Base-by-base conservation (phyloP, 2,113 vertebrate genomes). In the Amphiprion ocellaris region DNA sequence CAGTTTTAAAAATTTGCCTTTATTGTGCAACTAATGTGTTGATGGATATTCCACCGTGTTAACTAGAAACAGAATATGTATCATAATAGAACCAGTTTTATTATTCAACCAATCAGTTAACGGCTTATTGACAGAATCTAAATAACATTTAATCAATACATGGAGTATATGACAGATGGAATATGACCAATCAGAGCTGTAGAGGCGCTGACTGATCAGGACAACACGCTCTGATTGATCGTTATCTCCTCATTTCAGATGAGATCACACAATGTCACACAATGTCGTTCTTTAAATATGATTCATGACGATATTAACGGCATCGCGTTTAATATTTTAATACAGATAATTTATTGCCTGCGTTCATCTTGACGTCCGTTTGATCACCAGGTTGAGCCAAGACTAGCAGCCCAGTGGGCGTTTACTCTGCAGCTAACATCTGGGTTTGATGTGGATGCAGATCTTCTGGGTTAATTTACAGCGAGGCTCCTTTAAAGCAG, bases 71-170 rank as follows among this genome's bases (percentile, higher is more conserved):
- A 44, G 2, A 63, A 39, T 9, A 16, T 4, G 12, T 26, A 2
- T 41, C 24, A 69, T 56, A n/a, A 63, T 63, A 23, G 12, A 81
- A 10, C 21, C 11, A 12, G 24, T 47, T 15, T 33, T n/a, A 6
- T 44, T 41, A 26, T 63, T 69, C 21, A 21, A 39, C 68, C 28
- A 50, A n/a, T 54, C 69, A 33, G 24, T 53, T 53, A 26, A 15
- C 37, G 47, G 55, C 52, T 61, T 62, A 50, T 41, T 41, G 68
- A 47, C 54, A 10, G 16, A 39, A 53, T 28, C 16, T 4, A 19
- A 4, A 15, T 44, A 30, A 41, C 23, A 54, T 49, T 21, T 41
- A 30, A 83, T 83, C 69, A 63, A 69, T 79, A 64, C 33, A 74
- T 63, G n/a, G 50, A 28, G 14, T 23, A 53, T 21, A 10, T 80